Evolutionary conservation across 2,113 vertebrate genomes (phyloP), one percentile per base, ranked within the genome.

Genomic region (Xiphophorus couchianus): DNA sequence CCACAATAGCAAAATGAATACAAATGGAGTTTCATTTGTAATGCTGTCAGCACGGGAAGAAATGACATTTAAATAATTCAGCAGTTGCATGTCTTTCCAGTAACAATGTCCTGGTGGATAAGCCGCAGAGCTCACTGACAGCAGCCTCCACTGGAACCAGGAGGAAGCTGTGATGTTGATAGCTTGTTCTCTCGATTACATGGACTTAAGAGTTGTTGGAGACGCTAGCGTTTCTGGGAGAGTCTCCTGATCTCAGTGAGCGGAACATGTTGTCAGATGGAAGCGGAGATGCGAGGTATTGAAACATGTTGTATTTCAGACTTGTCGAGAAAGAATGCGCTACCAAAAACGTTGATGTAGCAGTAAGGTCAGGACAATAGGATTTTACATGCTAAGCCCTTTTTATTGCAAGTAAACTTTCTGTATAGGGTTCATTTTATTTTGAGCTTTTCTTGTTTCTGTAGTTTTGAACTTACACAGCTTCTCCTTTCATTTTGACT

Each of bases 1-100:
- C 42, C 29, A 42, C 33, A 31, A 33, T 12, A 65, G 29, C 4
- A 27, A 69, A 77, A 61, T 28, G 10, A 29, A 62, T 60, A 73
- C 64, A 74, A 78, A 77, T n/a, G 11, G 61, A 84, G 71, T 75
- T 76, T 44, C 5, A 42, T 84, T 71, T 72, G 54, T 74, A 39
- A 73, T 13, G 42, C 74, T 76, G 35, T 62, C 30, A 69, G 10
- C 44, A 69, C 12, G 80, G 68, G 72, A 84, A 63, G 72, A 77
- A 65, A 78, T 71, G 15, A 31, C 27, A 17, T 71, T 62, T 89
- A 73, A 91, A 86, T 84, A 78, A 85, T 88, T 88, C 68, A 89
- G 42, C 27, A 70, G 62, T 62, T 33, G 65, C 29, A 60, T 48
- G 72, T 84, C 63, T 82, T 80, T 82, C n/a, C 65, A 74, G 78